Base-by-base conservation (phyloP, 1,140 invertebrate species). In the Solen grandis region DNA sequence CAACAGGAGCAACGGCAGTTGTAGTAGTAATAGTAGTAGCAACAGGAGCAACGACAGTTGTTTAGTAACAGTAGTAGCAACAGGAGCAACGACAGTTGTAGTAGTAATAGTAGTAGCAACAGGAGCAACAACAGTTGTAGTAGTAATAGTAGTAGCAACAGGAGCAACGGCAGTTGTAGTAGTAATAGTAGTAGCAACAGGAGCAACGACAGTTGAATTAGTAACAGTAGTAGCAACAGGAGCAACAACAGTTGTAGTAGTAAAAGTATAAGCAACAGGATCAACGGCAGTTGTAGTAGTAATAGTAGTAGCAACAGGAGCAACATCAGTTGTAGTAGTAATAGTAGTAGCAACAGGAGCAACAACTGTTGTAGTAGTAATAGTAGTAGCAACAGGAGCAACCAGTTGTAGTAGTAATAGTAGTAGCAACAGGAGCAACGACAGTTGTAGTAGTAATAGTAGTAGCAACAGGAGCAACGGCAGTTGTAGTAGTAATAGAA, bases 1-100 rank as follows among this genome's bases (percentile, higher is more conserved):
- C 19, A 72, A 50, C 14, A 72, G 68, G 27, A 57, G 68, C 29
- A 57, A 33, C 0, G 27, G 46, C 33, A 1, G 68, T 35, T 8
- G 59, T 76, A 76, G 59, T 76, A 69, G 59, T 68, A 76, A 33
- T 46, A 76, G 55, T 68, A 76, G 73, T 76, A 52, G 33, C 38
- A 5, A 16, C 50, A 77, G 27, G 8, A 66, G 19, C 65, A 66
- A 13, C 35, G 52, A 41, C 46, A 52, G 35, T 52, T 13, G 41
- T 50, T 10, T 27, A 70, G 66, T 70, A 70, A 19, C 35, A 52
- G 66, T 27, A 50, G 66, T 19, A 59, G 55, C 25, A 59, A 22
- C 25, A 59, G 55, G 10, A 59, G 55, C 27, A 59, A 22, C 25
- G 52, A 41, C 52, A 52, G 41, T 52, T 54, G 66, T 29, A 52